A percentile compares a stretch with the other conserved stretches of the same genome.
phyloP scores from a whole-genome alignment of 2,797 vertebrate species.

The Iguana delicatissima region DNA sequence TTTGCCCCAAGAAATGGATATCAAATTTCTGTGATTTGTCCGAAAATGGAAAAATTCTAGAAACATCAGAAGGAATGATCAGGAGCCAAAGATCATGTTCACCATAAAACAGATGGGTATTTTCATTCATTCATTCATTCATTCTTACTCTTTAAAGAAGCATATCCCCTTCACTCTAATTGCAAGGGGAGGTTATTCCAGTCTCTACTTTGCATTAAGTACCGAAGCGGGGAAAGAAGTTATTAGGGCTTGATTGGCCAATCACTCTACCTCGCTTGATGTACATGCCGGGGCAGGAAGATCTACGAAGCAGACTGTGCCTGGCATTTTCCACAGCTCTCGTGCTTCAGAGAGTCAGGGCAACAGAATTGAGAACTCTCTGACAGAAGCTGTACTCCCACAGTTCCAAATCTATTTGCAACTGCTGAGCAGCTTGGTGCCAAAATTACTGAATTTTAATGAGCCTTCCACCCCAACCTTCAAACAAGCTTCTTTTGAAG shows the following conservation, averaged over 20 bases:
- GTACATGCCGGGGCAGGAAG: background rate
- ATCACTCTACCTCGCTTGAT: slow-evolving; percentile 10
- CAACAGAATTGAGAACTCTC: slow-evolving; percentile 5
- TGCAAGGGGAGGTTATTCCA: slow-evolving; percentile 3
- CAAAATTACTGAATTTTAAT: slow-evolving; percentile 23
- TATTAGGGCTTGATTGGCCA: background rate
- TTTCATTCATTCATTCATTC: too few species aligned
- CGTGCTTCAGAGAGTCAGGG: slow-evolving; percentile 2
- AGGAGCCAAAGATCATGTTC: background rate
- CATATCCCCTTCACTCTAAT: background rate
- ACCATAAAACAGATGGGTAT: background rate
- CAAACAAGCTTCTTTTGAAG: slow-evolving; percentile 13
- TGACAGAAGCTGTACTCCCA: slow-evolving; percentile 15
- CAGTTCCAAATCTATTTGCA: slow-evolving; percentile 3
- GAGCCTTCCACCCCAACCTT: background rate
- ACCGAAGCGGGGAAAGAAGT: background rate
- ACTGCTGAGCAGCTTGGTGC: background rate
- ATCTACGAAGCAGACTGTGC: slow-evolving; percentile 28
- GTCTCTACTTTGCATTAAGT: background rate
- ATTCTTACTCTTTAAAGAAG: background rate
- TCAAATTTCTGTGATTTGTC: background rate
- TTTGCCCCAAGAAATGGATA: background rate
- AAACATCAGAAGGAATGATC: background rate
- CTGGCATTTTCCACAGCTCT: slow-evolving; percentile 3
- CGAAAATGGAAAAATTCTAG: background rate